These are phyloP conservation scores for Cyclopterus lumpus DNA, from an alignment of 2,797 vertebrate genomes.

Conservation along the genomic window DNA sequence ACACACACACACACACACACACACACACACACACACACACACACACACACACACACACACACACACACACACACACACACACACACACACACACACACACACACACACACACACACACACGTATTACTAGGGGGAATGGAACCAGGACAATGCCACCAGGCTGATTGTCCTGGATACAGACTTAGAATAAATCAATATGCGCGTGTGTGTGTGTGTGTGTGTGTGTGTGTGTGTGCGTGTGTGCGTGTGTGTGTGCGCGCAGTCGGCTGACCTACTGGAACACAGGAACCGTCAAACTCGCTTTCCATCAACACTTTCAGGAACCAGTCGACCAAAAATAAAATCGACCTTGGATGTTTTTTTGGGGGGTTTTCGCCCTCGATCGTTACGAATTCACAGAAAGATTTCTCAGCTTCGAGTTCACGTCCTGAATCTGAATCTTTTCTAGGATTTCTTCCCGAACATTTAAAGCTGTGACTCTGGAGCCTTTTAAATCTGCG, in stretches of 20 bases:
- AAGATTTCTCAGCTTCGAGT: not conserved
- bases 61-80: conserved; percentile 4
- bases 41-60: not conserved
- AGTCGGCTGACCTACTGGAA: conserved; percentile 53
- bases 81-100: conserved; percentile 6
- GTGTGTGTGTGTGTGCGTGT: conserved; percentile 5
- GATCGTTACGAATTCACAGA: not conserved
- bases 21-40: not conserved
- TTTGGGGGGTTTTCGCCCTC: not conserved
- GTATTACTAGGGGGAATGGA: not conserved
- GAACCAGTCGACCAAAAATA: conserved; percentile 34
- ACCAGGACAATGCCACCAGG: conserved; percentile 12
- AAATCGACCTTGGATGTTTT: not conserved
- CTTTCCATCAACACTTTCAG: conserved; percentile 44
- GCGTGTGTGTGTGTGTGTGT: conserved; percentile 8
- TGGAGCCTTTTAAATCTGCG: not conserved
- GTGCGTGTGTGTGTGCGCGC: conserved; percentile 9
- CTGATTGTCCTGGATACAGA: conserved; percentile 30
- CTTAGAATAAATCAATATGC: conserved; percentile 38
- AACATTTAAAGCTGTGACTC: not conserved
- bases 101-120: conserved; percentile 8
- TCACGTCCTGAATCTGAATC: not conserved
- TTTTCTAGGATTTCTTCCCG: not conserved
- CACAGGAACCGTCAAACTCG: conserved; percentile 42
- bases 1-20: conserved; percentile 2